Evolutionary conservation across 2,888 invertebrate species (phyloP), one percentile per base, ranked within the genome.

Genomic region (Diarsia mendica): DNA sequence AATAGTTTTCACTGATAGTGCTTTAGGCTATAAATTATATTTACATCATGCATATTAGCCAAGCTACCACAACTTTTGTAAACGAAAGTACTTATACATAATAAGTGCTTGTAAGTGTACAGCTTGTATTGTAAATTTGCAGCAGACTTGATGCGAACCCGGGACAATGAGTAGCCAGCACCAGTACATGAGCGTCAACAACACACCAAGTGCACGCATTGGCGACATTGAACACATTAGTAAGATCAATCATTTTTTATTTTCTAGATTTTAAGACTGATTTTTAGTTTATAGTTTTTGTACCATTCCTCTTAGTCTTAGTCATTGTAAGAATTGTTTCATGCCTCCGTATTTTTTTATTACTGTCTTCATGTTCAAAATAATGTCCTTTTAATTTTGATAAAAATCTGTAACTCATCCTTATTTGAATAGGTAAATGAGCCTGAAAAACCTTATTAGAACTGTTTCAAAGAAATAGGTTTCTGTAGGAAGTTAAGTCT

Each of bases 181-280:
- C 88, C 96, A 96, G 89, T 96, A 96, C 85, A 97, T 97, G 96
- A 94, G 95, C 33, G 95, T 94, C 85, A 95, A 95, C 91, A 96
- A 93, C 88, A 91, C 94, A 5, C 86, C 95, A 67, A 91, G 94
- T 91, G 92, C 95, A 73, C 94, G 96, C 73, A 95, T 97, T 55
- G 97, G 97, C 80, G 97, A 97, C 90, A 97, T 97, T 90, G 97
- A 97, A 91, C 96, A 97, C 87, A 97, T 97, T 85, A 97, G 97
- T 97, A 85, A 93, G 95, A 74, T 60, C 51, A 65, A 60, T 60
- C 80, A 70, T 48, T 53, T 69, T 46, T 69, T 53, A 63, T 49
- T 68, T 72, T 61, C 53, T 79, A 39, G 15, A 28, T 61, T 53
- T 53, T 53, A 79, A 48, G 65, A 23, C 0, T 33, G 9, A 9